A percentile compares a stretch with the other conserved stretches of the same genome.
phyloP scores from a whole-genome alignment of 2,797 vertebrate species.

The Limosa lapponica region DNA sequence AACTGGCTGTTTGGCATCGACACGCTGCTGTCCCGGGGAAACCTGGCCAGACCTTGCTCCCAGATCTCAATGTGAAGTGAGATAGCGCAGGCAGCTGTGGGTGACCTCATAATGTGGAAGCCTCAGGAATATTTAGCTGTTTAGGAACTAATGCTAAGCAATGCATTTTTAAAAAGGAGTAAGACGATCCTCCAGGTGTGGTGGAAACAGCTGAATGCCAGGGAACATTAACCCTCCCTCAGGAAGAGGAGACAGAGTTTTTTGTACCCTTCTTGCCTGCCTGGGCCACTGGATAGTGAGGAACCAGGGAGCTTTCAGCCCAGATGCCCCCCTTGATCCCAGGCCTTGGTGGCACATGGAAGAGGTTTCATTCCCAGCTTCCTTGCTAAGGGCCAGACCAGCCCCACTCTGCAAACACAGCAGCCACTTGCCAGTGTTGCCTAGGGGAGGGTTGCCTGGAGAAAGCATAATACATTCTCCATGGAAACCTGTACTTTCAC shows the following conservation, averaged over 20 bases:
- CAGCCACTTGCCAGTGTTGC: background rate
- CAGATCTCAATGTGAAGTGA: background rate
- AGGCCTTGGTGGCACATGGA: background rate
- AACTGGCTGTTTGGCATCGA: background rate
- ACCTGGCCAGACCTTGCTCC: background rate
- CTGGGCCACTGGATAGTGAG: background rate
- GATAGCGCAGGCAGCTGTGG: background rate
- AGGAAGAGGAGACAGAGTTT: background rate
- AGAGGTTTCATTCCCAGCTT: background rate
- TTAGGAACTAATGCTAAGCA: background rate
- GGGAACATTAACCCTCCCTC: background rate
- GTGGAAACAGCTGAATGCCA: background rate
- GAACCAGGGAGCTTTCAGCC: background rate
- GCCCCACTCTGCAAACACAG: background rate
- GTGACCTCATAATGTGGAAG: background rate
- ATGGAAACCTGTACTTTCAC: conserved; percentile 11
- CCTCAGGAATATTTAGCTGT: background rate
- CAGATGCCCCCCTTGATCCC: background rate
- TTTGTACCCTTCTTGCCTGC: background rate
- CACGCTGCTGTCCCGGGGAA: background rate
- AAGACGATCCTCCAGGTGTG: background rate
- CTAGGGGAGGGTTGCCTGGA: background rate
- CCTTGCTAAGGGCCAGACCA: background rate
- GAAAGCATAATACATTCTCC: background rate
- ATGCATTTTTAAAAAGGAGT: background rate